Evolutionary conservation across 2,113 vertebrate genomes (phyloP).

Genomic region (Ovis canadensis): DNA sequence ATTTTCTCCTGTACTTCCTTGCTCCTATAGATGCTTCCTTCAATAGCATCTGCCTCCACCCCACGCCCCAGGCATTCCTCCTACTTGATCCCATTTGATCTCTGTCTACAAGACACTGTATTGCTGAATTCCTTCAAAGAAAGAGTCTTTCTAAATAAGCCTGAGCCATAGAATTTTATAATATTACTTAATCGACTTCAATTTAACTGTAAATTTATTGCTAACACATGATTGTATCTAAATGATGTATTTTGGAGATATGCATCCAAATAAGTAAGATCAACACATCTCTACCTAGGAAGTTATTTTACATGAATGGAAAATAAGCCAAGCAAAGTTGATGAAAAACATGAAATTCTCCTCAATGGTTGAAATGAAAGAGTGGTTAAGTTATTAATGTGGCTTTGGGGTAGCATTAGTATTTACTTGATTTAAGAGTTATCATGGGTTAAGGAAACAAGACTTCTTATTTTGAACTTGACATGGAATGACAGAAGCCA

Average conservation of each 20-base stretch:
- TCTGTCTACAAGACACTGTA: neutral
- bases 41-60: fast-evolving
- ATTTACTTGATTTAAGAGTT: slow-evolving; percentile 30
- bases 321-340: neutral
- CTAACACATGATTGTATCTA: neutral
- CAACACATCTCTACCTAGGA: neutral
- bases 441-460: slow-evolving; percentile 1
- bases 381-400: slow-evolving; percentile 5
- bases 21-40: too few species aligned
- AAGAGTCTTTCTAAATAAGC: neutral
- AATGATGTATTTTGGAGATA: neutral
- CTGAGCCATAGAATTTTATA: neutral
- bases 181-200: neutral
- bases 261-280: neutral
- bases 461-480: slow-evolving; percentile 64
- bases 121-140: neutral
- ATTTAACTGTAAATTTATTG: neutral
- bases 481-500: slow-evolving; percentile 77
- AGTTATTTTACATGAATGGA: neutral
- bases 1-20: neutral
- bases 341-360: neutral
- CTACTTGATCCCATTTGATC: neutral
- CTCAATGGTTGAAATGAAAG: neutral
- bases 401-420: neutral
- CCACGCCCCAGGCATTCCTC: fast-evolving